These are phyloP conservation scores for Darevskia mixta DNA, from an alignment of 2,797 vertebrate species.

Conservation along the genomic window DNA sequence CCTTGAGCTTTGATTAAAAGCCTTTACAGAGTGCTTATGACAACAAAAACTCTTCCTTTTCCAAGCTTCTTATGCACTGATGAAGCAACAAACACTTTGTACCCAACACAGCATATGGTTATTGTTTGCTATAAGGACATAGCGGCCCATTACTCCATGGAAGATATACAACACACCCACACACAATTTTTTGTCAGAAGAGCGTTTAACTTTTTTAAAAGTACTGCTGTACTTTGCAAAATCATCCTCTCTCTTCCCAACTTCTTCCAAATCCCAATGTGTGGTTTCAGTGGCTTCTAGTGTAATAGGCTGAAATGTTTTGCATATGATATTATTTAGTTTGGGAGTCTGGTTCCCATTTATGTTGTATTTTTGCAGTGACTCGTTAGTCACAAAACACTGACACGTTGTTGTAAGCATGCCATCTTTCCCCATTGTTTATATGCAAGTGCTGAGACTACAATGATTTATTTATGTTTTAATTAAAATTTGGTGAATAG, in stretches of 20 bases:
- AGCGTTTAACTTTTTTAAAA: slow-evolving; percentile 67
- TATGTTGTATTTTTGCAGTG: slow-evolving; percentile 73
- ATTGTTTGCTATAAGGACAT: slow-evolving; percentile 74
- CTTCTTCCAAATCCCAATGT: slow-evolving; percentile 55
- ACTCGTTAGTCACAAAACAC: slow-evolving; percentile 78
- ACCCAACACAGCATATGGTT: slow-evolving; percentile 74
- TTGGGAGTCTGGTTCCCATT: slow-evolving; percentile 78
- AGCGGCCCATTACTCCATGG: slow-evolving; percentile 68
- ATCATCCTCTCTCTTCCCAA: slow-evolving; percentile 36
- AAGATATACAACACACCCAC: background rate
- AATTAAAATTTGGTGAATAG: slow-evolving; percentile 85
- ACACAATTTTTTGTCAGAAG: slow-evolving; percentile 48
- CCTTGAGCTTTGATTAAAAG: slow-evolving; percentile 24
- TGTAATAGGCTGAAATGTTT: slow-evolving; percentile 52
- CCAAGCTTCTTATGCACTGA: slow-evolving; percentile 53
- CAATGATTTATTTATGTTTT: slow-evolving; percentile 86
- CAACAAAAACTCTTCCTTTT: slow-evolving; percentile 19
- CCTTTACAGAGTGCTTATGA: slow-evolving; percentile 34
- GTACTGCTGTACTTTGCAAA: slow-evolving; percentile 67
- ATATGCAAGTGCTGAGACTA: slow-evolving; percentile 76
- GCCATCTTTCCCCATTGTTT: slow-evolving; percentile 83
- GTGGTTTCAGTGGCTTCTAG: slow-evolving; percentile 71
- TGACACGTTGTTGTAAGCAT: slow-evolving; percentile 78
- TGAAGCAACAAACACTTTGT: slow-evolving; percentile 72
- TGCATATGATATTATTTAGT: slow-evolving; percentile 77